phyloP scores from a whole-genome alignment of 2,797 vertebrate genomes.

The Enteromius afrohamiltoni region DNA sequence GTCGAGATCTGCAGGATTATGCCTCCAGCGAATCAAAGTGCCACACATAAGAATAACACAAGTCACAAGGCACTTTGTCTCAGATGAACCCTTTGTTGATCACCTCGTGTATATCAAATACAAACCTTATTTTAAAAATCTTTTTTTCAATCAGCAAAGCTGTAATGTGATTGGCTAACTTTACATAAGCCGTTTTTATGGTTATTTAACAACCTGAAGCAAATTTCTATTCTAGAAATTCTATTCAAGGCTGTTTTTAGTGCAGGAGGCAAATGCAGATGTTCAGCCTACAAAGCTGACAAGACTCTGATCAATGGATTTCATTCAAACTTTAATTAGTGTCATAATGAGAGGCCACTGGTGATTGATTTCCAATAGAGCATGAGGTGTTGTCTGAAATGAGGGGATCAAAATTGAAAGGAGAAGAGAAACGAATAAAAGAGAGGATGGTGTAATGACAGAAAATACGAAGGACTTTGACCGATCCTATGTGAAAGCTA shows the following conservation, averaged over 20 bases:
- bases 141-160: not conserved
- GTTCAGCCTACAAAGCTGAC: slow-evolving; percentile 44
- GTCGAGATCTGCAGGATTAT: slow-evolving; percentile 60
- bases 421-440: slow-evolving; percentile 48
- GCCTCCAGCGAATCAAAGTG: slow-evolving; percentile 47
- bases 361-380: slow-evolving; percentile 73
- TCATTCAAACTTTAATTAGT: slow-evolving; percentile 76
- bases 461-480: slow-evolving; percentile 39
- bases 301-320: slow-evolving; percentile 68
- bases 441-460: slow-evolving; percentile 51
- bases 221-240: not conserved
- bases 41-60: slow-evolving; percentile 29
- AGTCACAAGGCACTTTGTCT: not conserved
- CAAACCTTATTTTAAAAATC: not conserved
- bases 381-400: slow-evolving; percentile 60
- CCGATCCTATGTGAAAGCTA: not conserved
- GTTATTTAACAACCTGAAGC: not conserved
- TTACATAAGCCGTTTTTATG: not conserved
- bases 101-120: not conserved
- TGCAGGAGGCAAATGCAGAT: not conserved
- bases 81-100: not conserved
- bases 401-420: slow-evolving; percentile 33
- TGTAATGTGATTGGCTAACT: not conserved
- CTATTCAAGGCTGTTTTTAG: not conserved
- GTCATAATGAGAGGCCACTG: slow-evolving; percentile 69